A percentile compares a stretch with the other conserved stretches of the same genome.
phyloP scores from a whole-genome alignment of 2,888 invertebrate species.

The Arge pagana region DNA sequence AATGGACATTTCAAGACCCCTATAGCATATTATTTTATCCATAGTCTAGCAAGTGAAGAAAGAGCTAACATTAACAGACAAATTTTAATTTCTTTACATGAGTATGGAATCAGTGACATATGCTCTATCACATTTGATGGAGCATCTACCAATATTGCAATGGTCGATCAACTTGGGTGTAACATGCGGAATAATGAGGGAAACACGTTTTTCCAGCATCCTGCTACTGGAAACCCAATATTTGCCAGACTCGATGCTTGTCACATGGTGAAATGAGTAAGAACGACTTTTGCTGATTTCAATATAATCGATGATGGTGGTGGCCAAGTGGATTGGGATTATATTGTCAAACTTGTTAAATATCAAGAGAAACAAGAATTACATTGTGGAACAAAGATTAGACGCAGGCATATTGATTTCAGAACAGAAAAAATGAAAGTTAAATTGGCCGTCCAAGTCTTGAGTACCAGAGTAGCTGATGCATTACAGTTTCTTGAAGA shows the following conservation, averaged over 20 bases:
- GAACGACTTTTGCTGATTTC: conserved; percentile 10
- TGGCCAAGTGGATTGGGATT: background rate
- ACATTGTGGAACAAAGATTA: too few species aligned
- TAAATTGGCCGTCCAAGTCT: too few species aligned
- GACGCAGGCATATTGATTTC: too few species aligned
- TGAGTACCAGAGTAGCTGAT: too few species aligned
- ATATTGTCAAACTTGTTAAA: background rate
- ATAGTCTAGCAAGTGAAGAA: conserved; percentile 35
- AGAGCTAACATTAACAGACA: conserved; percentile 34
- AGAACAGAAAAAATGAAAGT: too few species aligned
- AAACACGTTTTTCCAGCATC: conserved; percentile 7
- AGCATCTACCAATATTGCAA: conserved; percentile 33
- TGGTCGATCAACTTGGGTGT: conserved; percentile 28
- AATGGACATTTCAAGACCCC: conserved; percentile 41
- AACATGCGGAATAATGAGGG: conserved; percentile 10
- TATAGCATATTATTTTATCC: conserved; percentile 40
- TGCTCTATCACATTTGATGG: conserved; percentile 41
- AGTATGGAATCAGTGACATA: conserved; percentile 33
- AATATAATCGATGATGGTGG: conserved; percentile 9
- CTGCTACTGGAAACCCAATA: conserved; percentile 1
- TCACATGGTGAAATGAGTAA: conserved; percentile 16
- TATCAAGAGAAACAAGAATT: too few species aligned
- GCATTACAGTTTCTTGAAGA: conserved; percentile 2
- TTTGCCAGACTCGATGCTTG: conserved; percentile 12
- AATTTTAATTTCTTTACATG: conserved; percentile 31